These are phyloP conservation scores for Oxygymnocypris stewartii DNA, from an alignment of 2,113 vertebrate genomes.

Conservation along the genomic window DNA sequence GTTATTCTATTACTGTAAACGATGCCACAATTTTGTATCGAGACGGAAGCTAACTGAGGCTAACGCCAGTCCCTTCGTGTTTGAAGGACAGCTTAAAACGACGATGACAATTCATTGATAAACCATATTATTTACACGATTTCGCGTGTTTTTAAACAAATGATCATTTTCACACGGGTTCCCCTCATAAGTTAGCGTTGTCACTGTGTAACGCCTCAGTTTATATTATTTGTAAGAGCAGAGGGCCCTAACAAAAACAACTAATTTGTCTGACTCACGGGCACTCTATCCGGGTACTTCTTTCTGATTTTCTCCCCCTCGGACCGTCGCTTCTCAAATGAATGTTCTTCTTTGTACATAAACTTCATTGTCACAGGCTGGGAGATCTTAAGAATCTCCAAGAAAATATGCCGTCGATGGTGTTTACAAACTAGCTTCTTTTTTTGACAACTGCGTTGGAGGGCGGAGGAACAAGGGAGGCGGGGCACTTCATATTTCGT, in stretches of 20 bases:
- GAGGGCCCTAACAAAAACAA: slow-evolving; percentile 37
- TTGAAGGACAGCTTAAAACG: slow-evolving; percentile 30
- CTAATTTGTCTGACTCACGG: slow-evolving; percentile 76
- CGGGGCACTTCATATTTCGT: not conserved
- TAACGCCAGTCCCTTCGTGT: not conserved
- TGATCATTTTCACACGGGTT: not conserved
- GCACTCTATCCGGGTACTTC: slow-evolving; percentile 93
- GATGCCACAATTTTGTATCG: not conserved
- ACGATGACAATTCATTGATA: not conserved
- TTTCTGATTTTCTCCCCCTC: slow-evolving; percentile 94
- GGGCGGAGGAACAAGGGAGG: slow-evolving; percentile 40
- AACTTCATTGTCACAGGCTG: slow-evolving; percentile 82
- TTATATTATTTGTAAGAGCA: not conserved
- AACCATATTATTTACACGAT: not conserved
- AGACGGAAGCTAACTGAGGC: not conserved
- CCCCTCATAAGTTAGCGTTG: not conserved
- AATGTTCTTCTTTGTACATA: slow-evolving; percentile 91
- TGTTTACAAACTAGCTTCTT: slow-evolving; percentile 47
- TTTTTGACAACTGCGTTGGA: slow-evolving; percentile 38
- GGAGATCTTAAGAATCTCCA: not conserved
- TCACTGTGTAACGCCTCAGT: not conserved
- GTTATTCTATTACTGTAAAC: not conserved
- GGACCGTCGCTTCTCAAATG: slow-evolving; percentile 90
- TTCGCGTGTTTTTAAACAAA: not conserved
- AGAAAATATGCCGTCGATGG: not conserved